Conservation (phyloP, 2,113 vertebrate species). For the Sterna hirundo region DNA sequence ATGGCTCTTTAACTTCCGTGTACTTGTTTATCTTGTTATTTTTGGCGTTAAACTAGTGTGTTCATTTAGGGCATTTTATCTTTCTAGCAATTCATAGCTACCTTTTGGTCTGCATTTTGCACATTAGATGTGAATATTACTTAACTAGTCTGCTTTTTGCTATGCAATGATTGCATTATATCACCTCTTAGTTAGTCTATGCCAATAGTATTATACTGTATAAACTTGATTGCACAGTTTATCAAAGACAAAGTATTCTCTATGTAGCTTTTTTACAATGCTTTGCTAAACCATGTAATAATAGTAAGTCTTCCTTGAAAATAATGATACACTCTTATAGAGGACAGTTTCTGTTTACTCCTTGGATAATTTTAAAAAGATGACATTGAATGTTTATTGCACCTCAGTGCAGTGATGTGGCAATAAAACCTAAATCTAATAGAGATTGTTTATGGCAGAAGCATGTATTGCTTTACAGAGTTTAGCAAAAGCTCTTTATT, state of each 20-base stretch:
- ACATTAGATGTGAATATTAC: constrained; percentile 92
- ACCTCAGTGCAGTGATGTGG: constrained; percentile 87
- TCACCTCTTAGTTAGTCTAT: constrained; percentile 84
- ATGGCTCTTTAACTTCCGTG: constrained; percentile 77
- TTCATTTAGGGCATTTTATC: constrained; percentile 73
- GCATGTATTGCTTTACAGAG: constrained; percentile 84
- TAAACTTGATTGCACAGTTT: constrained; percentile 86
- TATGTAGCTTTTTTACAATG: constrained; percentile 84
- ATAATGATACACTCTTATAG: constrained; percentile 82
- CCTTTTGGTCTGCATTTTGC: constrained; percentile 94
- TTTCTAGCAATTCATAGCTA: constrained; percentile 75
- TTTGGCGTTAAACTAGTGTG: constrained; percentile 77
- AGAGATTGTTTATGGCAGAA: constrained; percentile 81
- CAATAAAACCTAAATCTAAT: constrained; percentile 87
- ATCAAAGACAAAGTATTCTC: constrained; percentile 83
- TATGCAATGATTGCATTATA: constrained; percentile 94
- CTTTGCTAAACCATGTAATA: constrained; percentile 87
- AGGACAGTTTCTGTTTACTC: constrained; percentile 82
- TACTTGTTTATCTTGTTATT: constrained; percentile 81
- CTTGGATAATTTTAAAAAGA: constrained; percentile 81
- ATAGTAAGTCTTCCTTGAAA: constrained; percentile 86
- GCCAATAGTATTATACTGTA: constrained; percentile 81
- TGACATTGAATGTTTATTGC: constrained; percentile 88
- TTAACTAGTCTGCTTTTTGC: constrained; percentile 95
- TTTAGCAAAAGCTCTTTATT: constrained; percentile 86